Evolutionary conservation across 2,888 invertebrate genomes (phyloP).

Genomic region (Galerucella calmariensis): DNA sequence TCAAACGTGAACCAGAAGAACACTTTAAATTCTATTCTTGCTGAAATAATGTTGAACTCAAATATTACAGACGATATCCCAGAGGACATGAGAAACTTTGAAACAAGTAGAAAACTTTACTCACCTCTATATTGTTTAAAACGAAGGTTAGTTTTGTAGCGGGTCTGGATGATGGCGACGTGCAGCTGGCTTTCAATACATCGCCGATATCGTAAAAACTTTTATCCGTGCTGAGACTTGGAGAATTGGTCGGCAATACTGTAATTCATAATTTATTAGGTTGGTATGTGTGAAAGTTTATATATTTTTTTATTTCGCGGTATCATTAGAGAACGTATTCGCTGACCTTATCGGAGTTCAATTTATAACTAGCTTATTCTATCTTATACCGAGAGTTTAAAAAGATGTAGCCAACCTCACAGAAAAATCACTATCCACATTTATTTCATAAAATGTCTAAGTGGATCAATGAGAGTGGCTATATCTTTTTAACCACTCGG

Average conservation of each 20-base stretch:
- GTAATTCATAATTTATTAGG: constrained; percentile 50
- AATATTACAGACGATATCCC: constrained; percentile 5
- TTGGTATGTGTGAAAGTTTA: constrained; percentile 25
- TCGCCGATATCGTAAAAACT: constrained; percentile 81
- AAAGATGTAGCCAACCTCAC: no score
- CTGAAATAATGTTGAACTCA: background rate
- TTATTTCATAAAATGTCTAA: no score
- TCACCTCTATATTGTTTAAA: constrained; percentile 83
- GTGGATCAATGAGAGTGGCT: no score
- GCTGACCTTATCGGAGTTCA: no score
- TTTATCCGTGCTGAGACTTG: constrained; percentile 76
- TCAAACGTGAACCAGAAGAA: no score
- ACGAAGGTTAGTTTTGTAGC: constrained; percentile 79
- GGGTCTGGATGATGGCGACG: constrained; percentile 81
- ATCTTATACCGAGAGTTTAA: no score
- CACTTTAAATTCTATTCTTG: background rate
- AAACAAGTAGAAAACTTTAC: constrained; percentile 23
- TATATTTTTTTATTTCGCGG: background rate
- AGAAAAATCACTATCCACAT: no score
- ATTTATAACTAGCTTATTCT: no score
- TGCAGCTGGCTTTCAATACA: constrained; percentile 80
- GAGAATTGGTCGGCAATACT: constrained; percentile 77
- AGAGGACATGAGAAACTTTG: constrained; percentile 14
- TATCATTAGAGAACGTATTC: no score
- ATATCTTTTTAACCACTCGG: no score